phyloP scores from a whole-genome alignment of 2,113 vertebrate species.

The Solea senegalensis region DNA sequence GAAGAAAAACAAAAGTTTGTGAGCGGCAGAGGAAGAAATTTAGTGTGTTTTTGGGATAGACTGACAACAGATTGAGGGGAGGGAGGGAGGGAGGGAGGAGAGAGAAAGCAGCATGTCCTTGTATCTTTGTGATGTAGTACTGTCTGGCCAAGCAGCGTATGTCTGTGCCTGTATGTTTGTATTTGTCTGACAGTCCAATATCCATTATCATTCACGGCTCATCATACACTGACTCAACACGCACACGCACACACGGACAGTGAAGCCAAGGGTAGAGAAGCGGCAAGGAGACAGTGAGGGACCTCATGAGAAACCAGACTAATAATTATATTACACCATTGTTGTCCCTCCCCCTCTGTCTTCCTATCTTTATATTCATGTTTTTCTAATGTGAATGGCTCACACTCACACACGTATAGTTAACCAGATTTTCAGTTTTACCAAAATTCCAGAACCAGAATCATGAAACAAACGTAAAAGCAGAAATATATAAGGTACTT shows the following conservation, averaged over 20 bases:
- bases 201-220: constrained; percentile 54
- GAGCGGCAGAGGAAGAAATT: not conserved
- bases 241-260: constrained; percentile 2
- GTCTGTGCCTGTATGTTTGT: constrained; percentile 35
- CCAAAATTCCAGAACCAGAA: too few species aligned
- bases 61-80: not conserved
- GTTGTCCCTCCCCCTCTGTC: not conserved
- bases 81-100: not conserved
- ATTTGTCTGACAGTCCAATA: constrained; percentile 39
- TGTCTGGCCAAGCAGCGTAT: constrained; percentile 27
- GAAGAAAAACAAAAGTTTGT: not conserved
- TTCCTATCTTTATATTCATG: not conserved
- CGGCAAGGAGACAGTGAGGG: constrained; percentile 38
- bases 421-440: too few species aligned
- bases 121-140: constrained; percentile 44
- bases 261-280: constrained; percentile 53
- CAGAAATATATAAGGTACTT: too few species aligned
- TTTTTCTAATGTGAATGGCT: too few species aligned
- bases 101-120: constrained; percentile 26
- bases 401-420: too few species aligned
- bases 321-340: constrained; percentile 26
- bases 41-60: not conserved
- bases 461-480: too few species aligned
- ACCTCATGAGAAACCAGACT: constrained; percentile 38
- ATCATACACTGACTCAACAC: constrained; percentile 33